Base-by-base conservation (phyloP, 2,888 invertebrate genomes). In the Platypus cylindrus region DNA sequence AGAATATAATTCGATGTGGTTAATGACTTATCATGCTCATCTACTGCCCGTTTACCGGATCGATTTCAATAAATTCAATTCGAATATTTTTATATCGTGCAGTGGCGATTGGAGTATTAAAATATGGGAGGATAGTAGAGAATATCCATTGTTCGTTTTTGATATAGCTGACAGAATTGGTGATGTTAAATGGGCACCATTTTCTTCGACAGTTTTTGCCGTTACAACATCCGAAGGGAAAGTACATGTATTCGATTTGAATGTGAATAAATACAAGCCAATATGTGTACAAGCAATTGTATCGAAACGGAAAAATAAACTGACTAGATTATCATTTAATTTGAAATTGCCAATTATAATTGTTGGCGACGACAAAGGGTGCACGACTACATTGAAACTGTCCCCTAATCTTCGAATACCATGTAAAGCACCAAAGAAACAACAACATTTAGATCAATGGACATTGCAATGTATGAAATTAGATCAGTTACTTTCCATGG, bases 111-210 rank as follows among this genome's bases (percentile, higher is more conserved):
- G 94, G 91, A 73, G 86, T 28, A 79, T 95, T 25, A 93, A 93
- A 65, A 84, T 95, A 38, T 95, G 94, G 94, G 93, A 94, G 60
- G 85, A 89, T 50, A 78, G 78, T 37, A 66, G 83, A 43, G 66
- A 68, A 36, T 87, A 90, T 50, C 90, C 94, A 0, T 64, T 94
- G 17, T 93, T 93, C 58, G 84, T 87, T 57, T 94, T 93, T 55
- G 93, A 94, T 60, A 66, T 94, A 39, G 87, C 86, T 9, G 78
- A 87, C 12, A 77, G 87, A 3, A 89, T 94, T 16, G 86, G 87
- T 2, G 93, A 93, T 60, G 86, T 90, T 1, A 84, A 86, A 53
- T 95, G 94, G 94, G 87, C 94, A 1, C 94, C 94, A 0, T 94
- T 90, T 58, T 93, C 93, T n/a, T 89, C 91, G 43, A 94, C 94